Evolutionary conservation across 2,797 vertebrate species (phyloP).

Genomic region (Orestias chungarensis): DNA sequence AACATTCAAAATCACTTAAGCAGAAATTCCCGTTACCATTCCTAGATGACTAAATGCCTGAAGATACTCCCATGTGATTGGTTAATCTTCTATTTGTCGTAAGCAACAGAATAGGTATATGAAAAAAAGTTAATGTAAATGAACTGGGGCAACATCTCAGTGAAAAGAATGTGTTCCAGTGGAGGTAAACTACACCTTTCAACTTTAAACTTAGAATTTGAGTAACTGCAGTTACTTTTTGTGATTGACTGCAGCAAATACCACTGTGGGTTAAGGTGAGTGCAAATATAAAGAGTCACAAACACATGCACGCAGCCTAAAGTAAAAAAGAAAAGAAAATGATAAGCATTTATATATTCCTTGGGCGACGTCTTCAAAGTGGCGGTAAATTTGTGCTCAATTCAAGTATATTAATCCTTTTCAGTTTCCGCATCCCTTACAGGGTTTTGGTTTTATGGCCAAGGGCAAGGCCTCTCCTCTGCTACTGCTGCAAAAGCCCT

Average conservation of each 20-base stretch:
- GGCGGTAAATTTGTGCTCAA: conserved; percentile 42
- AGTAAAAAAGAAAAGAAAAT: conserved; percentile 18
- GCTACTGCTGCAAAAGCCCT: conserved; percentile 15
- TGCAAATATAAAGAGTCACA: conserved; percentile 5
- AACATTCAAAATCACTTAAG: neutral
- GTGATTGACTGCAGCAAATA: neutral
- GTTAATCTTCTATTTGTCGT: neutral
- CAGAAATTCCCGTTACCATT: neutral
- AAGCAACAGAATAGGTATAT: neutral
- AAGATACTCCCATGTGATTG: neutral
- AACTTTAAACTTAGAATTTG: neutral
- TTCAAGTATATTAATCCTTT: conserved; percentile 52
- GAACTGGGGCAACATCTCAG: neutral
- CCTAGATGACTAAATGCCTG: neutral
- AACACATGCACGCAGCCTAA: conserved; percentile 10
- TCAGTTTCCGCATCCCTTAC: conserved; percentile 41
- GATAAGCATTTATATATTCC: conserved; percentile 44
- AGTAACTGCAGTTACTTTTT: conserved; percentile 2
- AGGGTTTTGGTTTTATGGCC: conserved; percentile 57
- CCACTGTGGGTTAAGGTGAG: conserved; percentile 15
- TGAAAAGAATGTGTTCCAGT: neutral
- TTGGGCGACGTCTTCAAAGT: conserved; percentile 64
- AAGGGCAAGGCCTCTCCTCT: conserved; percentile 38
- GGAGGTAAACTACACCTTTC: neutral
- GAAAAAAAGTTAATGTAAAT: neutral